These are phyloP conservation scores for Mirza zaza DNA, from an alignment of 2,113 vertebrate genomes.

Conservation along the genomic window DNA sequence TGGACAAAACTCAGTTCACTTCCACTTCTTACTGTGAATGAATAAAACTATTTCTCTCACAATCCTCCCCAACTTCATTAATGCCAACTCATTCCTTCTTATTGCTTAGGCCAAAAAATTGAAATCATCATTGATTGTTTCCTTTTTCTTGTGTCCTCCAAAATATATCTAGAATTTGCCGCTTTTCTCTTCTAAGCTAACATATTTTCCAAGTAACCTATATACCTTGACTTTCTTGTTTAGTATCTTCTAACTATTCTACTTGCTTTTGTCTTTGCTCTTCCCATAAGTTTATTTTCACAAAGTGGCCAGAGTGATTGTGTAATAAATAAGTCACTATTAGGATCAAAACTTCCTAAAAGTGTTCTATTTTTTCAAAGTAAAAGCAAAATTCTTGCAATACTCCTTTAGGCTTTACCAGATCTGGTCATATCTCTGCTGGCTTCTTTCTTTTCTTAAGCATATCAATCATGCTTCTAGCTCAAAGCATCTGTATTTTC, in stretches of 20 bases:
- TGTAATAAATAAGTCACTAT: not conserved
- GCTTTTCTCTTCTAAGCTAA: not conserved
- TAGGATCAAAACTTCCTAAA: not conserved
- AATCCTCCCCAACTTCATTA: not conserved
- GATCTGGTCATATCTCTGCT: not conserved
- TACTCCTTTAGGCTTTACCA: accelerated
- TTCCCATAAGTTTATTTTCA: not conserved
- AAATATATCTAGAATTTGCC: not conserved
- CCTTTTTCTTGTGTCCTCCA: not conserved
- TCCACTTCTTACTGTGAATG: not conserved
- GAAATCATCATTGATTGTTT: not conserved
- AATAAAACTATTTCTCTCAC: not conserved
- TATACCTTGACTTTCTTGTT: not conserved
- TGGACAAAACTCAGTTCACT: not conserved
- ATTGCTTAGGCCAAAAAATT: not conserved
- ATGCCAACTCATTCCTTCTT: not conserved
- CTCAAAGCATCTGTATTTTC: no score
- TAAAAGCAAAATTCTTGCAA: not conserved
- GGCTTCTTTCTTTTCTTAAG: not conserved
- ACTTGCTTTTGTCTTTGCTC: not conserved
- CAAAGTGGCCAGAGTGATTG: not conserved
- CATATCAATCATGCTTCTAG: not conserved
- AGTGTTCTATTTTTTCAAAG: not conserved
- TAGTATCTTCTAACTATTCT: not conserved
- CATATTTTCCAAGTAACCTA: not conserved